Conservation (phyloP, 2,113 vertebrate species). For the Pseudonaja textilis region DNA sequence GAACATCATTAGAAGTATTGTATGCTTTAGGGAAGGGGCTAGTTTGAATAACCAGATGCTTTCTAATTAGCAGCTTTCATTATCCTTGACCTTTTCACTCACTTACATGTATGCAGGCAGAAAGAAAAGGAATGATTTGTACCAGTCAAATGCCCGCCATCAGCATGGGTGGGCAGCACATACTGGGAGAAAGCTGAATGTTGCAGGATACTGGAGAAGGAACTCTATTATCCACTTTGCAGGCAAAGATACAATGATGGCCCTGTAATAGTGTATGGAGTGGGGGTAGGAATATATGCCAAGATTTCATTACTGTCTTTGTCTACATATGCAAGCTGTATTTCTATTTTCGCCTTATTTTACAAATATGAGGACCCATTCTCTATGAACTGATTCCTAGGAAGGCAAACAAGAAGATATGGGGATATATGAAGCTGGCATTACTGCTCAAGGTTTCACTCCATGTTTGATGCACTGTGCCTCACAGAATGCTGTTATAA, state of each 20-base stretch:
- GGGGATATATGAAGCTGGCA: not conserved
- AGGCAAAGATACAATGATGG: not conserved
- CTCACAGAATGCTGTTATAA: not conserved
- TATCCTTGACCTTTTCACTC: constrained; percentile 32
- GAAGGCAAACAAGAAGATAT: not conserved
- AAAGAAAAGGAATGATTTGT: not conserved
- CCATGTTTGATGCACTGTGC: not conserved
- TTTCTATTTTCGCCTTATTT: not conserved
- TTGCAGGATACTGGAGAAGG: not conserved
- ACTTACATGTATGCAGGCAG: not conserved
- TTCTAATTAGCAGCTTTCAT: constrained; percentile 32
- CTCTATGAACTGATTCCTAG: not conserved
- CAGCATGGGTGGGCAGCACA: not conserved
- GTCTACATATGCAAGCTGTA: not conserved
- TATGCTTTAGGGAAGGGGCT: constrained; percentile 25
- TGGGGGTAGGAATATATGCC: not conserved
- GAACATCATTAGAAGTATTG: constrained; percentile 33
- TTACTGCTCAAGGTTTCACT: not conserved
- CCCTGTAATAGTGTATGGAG: not conserved
- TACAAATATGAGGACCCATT: not conserved
- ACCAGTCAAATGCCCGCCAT: not conserved
- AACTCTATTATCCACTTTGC: not conserved
- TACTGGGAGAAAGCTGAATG: not conserved
- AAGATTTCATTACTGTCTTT: not conserved
- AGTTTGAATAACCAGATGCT: constrained; percentile 25